Percentiles rank a stretch among this genome's conserved stretches.
Conservation (phyloP, 2,888 invertebrate genomes). For the Drosophila paramelanica region DNA sequence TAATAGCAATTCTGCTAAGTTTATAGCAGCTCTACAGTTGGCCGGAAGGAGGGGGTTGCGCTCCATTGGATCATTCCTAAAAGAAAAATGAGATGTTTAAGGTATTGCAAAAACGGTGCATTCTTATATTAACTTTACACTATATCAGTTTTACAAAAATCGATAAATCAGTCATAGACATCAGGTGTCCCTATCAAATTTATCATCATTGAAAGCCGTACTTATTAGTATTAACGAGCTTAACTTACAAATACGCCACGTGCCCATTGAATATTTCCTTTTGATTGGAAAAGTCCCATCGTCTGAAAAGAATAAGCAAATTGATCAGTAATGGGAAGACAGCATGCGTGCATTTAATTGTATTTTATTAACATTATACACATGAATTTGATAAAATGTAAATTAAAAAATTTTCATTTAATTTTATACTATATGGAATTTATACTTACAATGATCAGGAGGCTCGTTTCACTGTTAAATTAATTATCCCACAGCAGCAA, state of each 20-base stretch:
- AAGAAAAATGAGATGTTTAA: background rate
- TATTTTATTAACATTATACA: no score
- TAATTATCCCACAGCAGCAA: background rate
- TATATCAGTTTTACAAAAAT: constrained; percentile 12
- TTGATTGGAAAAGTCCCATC: background rate
- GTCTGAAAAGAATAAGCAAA: background rate
- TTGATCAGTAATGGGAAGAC: background rate
- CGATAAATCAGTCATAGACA: constrained; percentile 55
- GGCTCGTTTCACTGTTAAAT: background rate
- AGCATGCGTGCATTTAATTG: no score
- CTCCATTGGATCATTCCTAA: no score
- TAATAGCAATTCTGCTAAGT: no score
- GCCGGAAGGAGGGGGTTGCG: no score
- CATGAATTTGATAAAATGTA: no score
- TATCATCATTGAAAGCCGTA: constrained; percentile 42
- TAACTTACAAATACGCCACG: background rate
- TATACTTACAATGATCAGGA: constrained; percentile 1
- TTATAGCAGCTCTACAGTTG: no score
- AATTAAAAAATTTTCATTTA: background rate
- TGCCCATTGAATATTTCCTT: background rate
- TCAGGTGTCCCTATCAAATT: constrained; percentile 60
- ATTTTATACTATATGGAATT: background rate
- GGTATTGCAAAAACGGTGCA: background rate
- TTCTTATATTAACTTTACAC: background rate
- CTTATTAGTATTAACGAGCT: background rate